Evolutionary conservation across 2,113 vertebrate species (phyloP), one percentile per base, ranked within the genome.

Genomic region (Chionodraco myersi): DNA sequence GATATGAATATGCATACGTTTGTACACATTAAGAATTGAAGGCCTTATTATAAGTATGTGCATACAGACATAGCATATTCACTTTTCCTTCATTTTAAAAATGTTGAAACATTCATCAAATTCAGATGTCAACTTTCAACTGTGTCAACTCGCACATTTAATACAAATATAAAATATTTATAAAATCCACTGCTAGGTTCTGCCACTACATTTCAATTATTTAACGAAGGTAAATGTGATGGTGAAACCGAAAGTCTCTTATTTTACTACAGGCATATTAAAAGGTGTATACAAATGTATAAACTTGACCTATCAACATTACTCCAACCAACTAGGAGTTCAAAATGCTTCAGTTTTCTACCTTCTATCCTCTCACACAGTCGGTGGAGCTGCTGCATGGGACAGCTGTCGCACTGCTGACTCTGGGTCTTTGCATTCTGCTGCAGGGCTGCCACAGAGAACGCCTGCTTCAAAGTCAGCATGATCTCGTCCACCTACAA

Each of bases 401-500:
- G 98, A 86, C 98, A 99, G 53, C 92, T 92, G 72, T 99, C 97
- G 62, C 98, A 99, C 81, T 97, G 96, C 84, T 96, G 96, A 61
- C 90, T 88, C 5, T 96, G 96, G 8, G 92, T 94, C 87, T 90
- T 96, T 8, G 94, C 94, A 13, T 92, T 97, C 77, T 95, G 97
- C 79, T 97, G 96, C 73, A 95, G 91, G 8, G 98, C 97, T 5
- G 98, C 98, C 82, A 97, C 96, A 0, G 96, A 97, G 89, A 99
- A 99, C 0, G 98, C 97, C 94, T 99, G 98, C 85, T 97, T 99
- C 93, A 99, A 84, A 10, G 98, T 99, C 96, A 98, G 93, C 98
- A 99, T 99, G 85, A 99, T 99, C 91, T 99, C 98, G 78, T 99
- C 97, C 59, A 99, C 98, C 98, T 99, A 34, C 6, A 68, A 72